Conservation (phyloP, 2,113 vertebrate genomes). For the Ciconia maguari region DNA sequence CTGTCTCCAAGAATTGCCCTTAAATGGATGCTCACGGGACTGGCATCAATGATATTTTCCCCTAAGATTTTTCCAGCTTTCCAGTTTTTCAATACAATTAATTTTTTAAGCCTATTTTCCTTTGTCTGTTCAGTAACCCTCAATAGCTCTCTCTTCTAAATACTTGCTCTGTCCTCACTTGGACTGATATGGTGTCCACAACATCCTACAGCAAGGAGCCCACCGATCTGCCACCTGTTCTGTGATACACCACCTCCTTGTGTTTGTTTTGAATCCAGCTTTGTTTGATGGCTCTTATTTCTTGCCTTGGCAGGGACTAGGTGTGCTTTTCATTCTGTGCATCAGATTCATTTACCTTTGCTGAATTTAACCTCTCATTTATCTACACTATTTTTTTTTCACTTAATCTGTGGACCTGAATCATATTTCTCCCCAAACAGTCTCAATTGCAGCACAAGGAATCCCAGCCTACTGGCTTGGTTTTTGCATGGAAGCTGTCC, state of each 20-base stretch:
- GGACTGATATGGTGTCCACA: neutral
- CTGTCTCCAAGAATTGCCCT: neutral
- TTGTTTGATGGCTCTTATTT: neutral
- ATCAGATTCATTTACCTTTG: neutral
- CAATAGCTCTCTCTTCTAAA: neutral
- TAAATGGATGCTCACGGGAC: neutral
- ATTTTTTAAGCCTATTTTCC: neutral
- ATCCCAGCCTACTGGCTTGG: neutral
- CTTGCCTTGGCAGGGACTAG: neutral
- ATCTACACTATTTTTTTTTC: neutral
- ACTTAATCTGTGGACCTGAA: neutral
- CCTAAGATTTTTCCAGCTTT: neutral
- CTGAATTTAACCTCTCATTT: neutral
- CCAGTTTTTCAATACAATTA: neutral
- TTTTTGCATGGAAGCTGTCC: neutral
- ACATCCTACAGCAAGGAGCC: neutral
- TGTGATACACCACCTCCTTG: rapidly evolving
- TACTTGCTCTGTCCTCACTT: neutral
- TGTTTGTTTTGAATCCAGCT: neutral
- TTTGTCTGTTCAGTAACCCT: neutral
- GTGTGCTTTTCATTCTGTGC: neutral
- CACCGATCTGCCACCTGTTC: neutral
- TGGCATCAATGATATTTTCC: neutral
- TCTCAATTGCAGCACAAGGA: neutral
- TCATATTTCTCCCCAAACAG: neutral